phyloP scores from a whole-genome alignment of 2,797 vertebrate species.

The Hippocampus kuda region DNA sequence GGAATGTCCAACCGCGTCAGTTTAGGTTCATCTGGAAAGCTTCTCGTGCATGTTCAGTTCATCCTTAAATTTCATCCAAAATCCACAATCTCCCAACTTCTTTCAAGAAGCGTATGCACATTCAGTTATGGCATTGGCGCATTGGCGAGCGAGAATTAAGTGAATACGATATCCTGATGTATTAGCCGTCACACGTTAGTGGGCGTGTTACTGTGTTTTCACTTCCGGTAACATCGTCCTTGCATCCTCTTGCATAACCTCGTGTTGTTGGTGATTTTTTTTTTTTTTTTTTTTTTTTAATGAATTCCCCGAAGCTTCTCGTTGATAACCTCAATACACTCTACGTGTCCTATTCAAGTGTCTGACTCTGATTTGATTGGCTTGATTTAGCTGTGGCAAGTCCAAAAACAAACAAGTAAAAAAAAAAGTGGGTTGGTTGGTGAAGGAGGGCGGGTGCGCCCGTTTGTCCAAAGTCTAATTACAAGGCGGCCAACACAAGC shows the following conservation, averaged over 20 bases:
- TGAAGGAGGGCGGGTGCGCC: constrained; percentile 35
- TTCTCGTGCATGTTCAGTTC: background rate
- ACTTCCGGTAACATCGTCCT: background rate
- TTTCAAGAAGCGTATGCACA: background rate
- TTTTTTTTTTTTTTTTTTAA: background rate
- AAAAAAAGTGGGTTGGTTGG: constrained; percentile 3
- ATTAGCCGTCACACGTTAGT: background rate
- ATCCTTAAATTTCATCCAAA: background rate
- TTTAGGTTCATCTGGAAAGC: background rate
- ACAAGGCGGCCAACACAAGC: constrained; percentile 37
- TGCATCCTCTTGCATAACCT: background rate
- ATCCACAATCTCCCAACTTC: background rate
- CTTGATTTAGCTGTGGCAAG: background rate
- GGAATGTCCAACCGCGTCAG: background rate
- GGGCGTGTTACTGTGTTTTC: background rate
- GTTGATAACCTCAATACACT: background rate
- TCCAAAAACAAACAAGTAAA: background rate
- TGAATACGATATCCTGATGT: background rate
- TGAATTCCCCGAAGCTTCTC: background rate
- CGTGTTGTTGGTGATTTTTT: background rate
- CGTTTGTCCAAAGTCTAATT: constrained; percentile 47
- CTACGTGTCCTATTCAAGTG: background rate
- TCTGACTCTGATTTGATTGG: background rate
- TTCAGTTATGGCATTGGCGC: background rate
- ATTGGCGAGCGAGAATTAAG: background rate